Base-by-base conservation (phyloP, 2,113 vertebrate genomes). In the Psilopsiagon aurifrons region DNA sequence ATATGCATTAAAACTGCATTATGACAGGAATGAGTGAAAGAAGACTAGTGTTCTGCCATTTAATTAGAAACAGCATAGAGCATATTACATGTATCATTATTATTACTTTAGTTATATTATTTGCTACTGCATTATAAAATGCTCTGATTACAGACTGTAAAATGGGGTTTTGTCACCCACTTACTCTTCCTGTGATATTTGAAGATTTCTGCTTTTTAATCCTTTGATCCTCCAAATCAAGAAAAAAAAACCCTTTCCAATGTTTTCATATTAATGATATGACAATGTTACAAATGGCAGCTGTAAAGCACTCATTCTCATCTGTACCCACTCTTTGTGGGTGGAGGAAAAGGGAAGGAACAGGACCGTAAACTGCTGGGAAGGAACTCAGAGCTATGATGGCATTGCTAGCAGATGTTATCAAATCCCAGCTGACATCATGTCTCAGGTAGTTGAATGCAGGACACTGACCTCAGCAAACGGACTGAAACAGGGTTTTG, bases 131-230 rank as follows among this genome's bases (percentile, higher is more conserved):
- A 77, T 90, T 95, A 91, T 10, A 11, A 86, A 83, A 41, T n/a
- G 17, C 29, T 92, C 54, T 86, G 33, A 86, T 80, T 90, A 41
- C 39, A 47, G 33, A 54, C 17, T 33, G 28, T 18, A 55, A 73
- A 88, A 90, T 73, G 55, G 35, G 37, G 25, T 10, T 35, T 94
- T 93, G 55, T 92, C 81, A 95, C 57, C 57, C 47, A 66, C 39
- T 92, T 79, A 83, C 4, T 81, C n/a, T 47, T 88, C 59, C 55
- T 35, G 46, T 59, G 71, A 92, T 64, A 88, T 81, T 39, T 83
- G 29, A 91, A 90, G 74, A 52, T 28, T 88, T 91, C 81, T 94
- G 43, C 33, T n/a, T 67, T 82, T 95, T 87, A 84, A 87, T 89
- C 64, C 57, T 93, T 90, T 90, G 46, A 92, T 73, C 52, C 37